phyloP scores from a whole-genome alignment of 2,888 invertebrate species.

The Brachypalpus laphriformis region DNA sequence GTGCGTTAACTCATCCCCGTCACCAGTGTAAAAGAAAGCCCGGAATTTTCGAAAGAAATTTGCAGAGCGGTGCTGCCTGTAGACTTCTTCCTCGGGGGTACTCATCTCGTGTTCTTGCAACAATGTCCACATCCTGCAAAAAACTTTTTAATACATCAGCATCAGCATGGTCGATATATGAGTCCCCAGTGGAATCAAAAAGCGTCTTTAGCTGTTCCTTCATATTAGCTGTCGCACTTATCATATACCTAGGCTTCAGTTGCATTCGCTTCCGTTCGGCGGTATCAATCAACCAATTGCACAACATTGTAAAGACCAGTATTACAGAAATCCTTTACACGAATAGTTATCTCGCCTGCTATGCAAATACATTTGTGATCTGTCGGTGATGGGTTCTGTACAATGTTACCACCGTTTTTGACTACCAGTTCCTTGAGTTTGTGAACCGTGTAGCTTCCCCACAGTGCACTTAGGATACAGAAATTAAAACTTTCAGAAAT shows the following conservation, averaged over 20 bases:
- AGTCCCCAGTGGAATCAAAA: conserved; percentile 91
- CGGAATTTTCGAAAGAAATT: conserved; percentile 77
- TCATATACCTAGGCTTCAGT: conserved; percentile 87
- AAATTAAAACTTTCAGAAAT: conserved; percentile 87
- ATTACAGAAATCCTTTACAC: conserved; percentile 85
- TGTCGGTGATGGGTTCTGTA: conserved; percentile 85
- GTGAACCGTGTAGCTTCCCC: conserved; percentile 81
- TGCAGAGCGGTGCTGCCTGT: conserved; percentile 53
- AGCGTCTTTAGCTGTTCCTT: conserved; percentile 84
- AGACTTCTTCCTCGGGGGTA: conserved; percentile 75
- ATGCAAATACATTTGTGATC: conserved; percentile 85
- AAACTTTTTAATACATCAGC: conserved; percentile 84
- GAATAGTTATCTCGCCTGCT: conserved; percentile 84
- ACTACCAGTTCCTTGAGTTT: conserved; percentile 86
- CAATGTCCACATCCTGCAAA: conserved; percentile 82
- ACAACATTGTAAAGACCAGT: conserved; percentile 87
- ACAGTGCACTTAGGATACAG: conserved; percentile 87
- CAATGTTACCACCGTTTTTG: conserved; percentile 87
- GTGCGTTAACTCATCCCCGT: conserved; percentile 57
- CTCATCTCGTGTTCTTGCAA: conserved; percentile 67
- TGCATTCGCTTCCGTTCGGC: conserved; percentile 82
- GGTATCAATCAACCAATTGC: conserved; percentile 87
- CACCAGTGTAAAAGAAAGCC: conserved; percentile 77
- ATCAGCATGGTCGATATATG: conserved; percentile 86
- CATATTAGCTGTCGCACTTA: conserved; percentile 85